Evolutionary conservation across 2,888 invertebrate species (phyloP), one percentile per base, ranked within the genome.

Genomic region (Platycheirus rosarum): DNA sequence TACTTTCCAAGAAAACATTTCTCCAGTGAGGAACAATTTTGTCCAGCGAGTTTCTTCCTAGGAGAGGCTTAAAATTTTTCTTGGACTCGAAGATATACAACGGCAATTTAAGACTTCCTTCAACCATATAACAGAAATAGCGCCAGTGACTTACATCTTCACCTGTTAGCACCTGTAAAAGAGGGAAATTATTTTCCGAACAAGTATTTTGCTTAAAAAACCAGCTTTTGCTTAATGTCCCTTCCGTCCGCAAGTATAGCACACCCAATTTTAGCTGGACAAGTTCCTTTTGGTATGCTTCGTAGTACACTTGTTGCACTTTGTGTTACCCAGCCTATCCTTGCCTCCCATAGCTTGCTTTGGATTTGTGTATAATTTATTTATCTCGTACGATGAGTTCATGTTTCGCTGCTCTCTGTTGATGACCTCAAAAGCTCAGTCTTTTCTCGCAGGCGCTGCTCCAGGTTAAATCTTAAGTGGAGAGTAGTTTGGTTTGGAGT

Each of bases 21-120:
- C 48, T 26, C 26, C 3, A 32, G 16, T 14, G 7, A 7, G 60
- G 51, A 35, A 55, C 69, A 2, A 74, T 74, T 18, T 60, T 46
- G 9, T 74, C 69, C n/a, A 79, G 26, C 63, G 44, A 79, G 49
- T 68, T 73, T 62, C 73, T 48, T 6, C 65, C 70, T 46, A 69
- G 40, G 40, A 75, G 51, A 8, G 51, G 74, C 8, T 53, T 70
- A 16, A 76, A 66, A 2, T 35, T 53, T 18, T 46, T 68, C 23
- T 18, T 20, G 14, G 20, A 35, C n/a, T 66, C 66, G 44, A 55
- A 37, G 11, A 55, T 18, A 13, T 55, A 14, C 14, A 35, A 44
- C 20, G 42, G 20, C 11, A 55, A 44, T 20, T 68, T 13, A 13
- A 20, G 18, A 44, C 7, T 26, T n/a, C 40, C 20, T 13, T 68